Conservation (phyloP, 2,797 vertebrate species). For the Cryptoprocta ferox region DNA sequence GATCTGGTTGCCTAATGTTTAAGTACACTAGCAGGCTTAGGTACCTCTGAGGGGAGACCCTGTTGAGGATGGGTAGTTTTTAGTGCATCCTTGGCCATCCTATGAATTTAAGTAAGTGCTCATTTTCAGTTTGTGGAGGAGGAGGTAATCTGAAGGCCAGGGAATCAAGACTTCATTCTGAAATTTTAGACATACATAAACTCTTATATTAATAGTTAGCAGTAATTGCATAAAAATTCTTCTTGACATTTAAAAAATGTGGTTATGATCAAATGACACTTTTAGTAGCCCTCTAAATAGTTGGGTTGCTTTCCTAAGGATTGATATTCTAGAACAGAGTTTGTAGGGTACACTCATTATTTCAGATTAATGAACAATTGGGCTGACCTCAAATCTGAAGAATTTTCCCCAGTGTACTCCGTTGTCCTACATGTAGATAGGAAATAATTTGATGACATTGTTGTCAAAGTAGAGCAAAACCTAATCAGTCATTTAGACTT, state of each 20-base stretch:
- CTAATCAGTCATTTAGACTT: neutral
- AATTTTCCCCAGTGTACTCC: slow-evolving; percentile 31
- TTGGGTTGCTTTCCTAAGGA: neutral
- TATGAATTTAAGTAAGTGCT: neutral
- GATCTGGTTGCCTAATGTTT: slow-evolving; percentile 55
- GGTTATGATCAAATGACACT: neutral
- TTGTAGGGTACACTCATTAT: neutral
- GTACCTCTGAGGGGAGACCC: neutral
- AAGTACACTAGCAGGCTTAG: neutral
- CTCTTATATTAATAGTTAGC: neutral
- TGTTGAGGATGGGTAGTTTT: slow-evolving; percentile 49
- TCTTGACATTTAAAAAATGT: slow-evolving; percentile 35
- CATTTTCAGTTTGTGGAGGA: slow-evolving; percentile 17
- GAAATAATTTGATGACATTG: slow-evolving; percentile 37
- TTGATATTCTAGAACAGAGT: slow-evolving; percentile 13
- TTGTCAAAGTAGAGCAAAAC: slow-evolving; percentile 13
- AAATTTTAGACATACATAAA: neutral
- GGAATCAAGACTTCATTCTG: neutral
- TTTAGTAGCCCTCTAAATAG: neutral
- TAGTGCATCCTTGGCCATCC: slow-evolving; percentile 53
- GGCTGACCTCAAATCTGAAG: neutral
- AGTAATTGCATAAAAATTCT: neutral
- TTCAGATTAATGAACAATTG: slow-evolving; percentile 4
- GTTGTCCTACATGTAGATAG: slow-evolving; percentile 38
- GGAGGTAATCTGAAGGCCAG: neutral